Evolutionary conservation across 2,888 invertebrate species (phyloP).

Genomic region (Heteromurus nitidus): DNA sequence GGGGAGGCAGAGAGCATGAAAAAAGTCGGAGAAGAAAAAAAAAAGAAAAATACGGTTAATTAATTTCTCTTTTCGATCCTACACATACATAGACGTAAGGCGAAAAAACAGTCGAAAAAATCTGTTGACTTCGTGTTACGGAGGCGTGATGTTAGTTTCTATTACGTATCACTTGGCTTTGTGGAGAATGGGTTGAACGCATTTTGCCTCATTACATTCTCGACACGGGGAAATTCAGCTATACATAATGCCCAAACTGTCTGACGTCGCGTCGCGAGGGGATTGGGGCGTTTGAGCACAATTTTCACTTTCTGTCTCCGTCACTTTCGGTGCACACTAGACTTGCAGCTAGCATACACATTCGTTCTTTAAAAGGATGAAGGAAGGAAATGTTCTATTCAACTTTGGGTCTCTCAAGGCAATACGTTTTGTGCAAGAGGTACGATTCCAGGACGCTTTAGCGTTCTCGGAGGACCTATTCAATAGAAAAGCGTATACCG

Average conservation of each 20-base stretch:
- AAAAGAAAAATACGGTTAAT: constrained; percentile 25
- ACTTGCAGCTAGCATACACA: too few species aligned
- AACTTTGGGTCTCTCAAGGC: too few species aligned
- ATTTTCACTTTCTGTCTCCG: neutral
- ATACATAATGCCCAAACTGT: neutral
- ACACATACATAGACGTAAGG: neutral
- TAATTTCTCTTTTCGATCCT: constrained; percentile 18
- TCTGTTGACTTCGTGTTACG: constrained; percentile 2
- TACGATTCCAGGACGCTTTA: too few species aligned
- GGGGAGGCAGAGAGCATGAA: constrained; percentile 14
- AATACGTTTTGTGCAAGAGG: too few species aligned
- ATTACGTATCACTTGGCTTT: neutral
- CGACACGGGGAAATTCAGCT: constrained; percentile 1
- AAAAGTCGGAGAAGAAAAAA: neutral
- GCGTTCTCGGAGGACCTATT: too few species aligned
- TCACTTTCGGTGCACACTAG: neutral
- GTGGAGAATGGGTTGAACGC: neutral
- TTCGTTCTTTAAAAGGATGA: too few species aligned
- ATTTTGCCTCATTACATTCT: neutral
- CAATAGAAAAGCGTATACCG: too few species aligned
- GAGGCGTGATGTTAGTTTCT: neutral
- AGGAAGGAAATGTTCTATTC: too few species aligned
- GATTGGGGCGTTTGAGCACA: neutral
- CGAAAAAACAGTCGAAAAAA: constrained; percentile 3
- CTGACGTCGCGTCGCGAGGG: neutral